Evolutionary conservation across 1,140 invertebrate genomes (phyloP), one percentile per base, ranked within the genome.

Genomic region (Dendroctonus valens): DNA sequence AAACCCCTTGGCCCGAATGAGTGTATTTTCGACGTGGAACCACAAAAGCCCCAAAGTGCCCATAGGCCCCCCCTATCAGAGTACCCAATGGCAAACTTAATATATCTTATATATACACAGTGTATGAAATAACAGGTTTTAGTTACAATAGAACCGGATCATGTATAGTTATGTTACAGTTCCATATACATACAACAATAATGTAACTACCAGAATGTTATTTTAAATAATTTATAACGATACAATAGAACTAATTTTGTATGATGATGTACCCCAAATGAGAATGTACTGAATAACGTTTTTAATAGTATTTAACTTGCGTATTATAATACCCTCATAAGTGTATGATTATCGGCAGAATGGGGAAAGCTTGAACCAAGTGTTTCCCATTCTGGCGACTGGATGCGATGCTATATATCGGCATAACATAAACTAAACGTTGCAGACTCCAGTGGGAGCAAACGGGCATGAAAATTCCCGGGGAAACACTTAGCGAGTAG

Each of bases 151-250:
- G 65, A 67, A 67, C 65, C 58, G 65, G 65, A 58, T 53, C 42
- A 67, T 67, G 58, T 67, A 67, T 67, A 67, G 65, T 67, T 67
- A 54, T 14, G 53, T 67, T 67, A 67, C 65, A 67, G 65, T 15
- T 52, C 65, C 65, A 66, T 60, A 65, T 65, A 65, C 26, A 52
- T 62, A 62, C 42, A 64, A 50, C 7, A 26, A 58, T 44, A 49
- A 54, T 54, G 50, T 52, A 58, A 58, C 55, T 58, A 51, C 48
- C 39, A 63, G 15, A 63, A 63, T 5, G 42, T 63, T 63, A 63
- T 63, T 63, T 63, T 63, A 63, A 63, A 63, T 61, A 51, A 58
- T 54, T 63, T 63, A 40, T 63, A 63, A 63, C 60, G 46, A 63
- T 63, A 63, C 60, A 53, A 63, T 63, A 63, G 60, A 63, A 51